These are phyloP conservation scores for Cordilura impudica DNA, from an alignment of 2,888 invertebrate genomes.

Conservation along the genomic window DNA sequence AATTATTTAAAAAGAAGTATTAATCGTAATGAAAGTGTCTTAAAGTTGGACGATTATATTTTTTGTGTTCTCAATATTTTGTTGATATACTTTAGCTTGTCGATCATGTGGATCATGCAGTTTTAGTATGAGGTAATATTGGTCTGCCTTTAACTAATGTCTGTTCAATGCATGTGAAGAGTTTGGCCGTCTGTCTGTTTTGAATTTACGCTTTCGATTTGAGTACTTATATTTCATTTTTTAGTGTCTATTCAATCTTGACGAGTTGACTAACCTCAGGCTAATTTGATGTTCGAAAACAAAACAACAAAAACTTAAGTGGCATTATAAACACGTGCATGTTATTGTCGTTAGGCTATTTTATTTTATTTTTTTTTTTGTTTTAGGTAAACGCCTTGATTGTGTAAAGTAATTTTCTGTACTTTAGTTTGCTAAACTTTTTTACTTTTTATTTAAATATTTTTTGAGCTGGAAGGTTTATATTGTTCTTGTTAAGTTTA, in stretches of 20 bases:
- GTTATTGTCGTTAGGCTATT: background rate
- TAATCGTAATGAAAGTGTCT: too few species aligned
- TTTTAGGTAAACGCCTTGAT: slow-evolving; percentile 13
- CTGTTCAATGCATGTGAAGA: background rate
- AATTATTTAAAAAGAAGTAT: too few species aligned
- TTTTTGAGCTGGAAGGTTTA: background rate
- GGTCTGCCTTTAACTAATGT: slow-evolving; percentile 16
- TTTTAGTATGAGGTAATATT: slow-evolving; percentile 38
- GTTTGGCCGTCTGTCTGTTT: background rate
- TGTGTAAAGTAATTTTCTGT: background rate
- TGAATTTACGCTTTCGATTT: background rate
- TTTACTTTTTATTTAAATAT: background rate
- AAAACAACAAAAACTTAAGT: background rate
- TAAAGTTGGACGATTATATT: too few species aligned
- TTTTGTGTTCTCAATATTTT: too few species aligned
- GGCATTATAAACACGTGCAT: slow-evolving; percentile 6
- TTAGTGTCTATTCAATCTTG: background rate
- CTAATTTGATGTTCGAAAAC: slow-evolving; percentile 37
- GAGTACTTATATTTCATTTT: background rate
- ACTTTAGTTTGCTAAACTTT: background rate
- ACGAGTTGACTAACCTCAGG: slow-evolving; percentile 49
- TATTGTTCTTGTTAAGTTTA: background rate
- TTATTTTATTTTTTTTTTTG: background rate
- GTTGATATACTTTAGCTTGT: slow-evolving; percentile 21
- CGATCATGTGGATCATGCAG: slow-evolving; percentile 53